phyloP scores from a whole-genome alignment of 2,888 invertebrate genomes.

The Leptinotarsa rubiginosa region DNA sequence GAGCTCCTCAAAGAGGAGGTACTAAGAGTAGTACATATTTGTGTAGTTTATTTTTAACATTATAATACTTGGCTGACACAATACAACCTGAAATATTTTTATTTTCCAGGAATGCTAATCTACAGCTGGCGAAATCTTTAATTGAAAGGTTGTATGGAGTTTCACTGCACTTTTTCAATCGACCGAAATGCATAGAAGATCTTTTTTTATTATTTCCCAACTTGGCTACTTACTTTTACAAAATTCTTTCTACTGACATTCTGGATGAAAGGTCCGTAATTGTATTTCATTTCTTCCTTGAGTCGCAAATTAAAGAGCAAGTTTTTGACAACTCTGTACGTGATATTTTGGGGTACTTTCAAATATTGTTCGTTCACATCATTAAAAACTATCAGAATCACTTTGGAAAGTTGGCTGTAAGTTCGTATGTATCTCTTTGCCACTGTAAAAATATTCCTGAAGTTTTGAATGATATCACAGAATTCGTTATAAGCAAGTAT shows the following conservation, averaged over 20 bases:
- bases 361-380: constrained; percentile 45
- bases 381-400: constrained; percentile 48
- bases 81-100: constrained; percentile 19
- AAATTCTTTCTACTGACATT: constrained; percentile 38
- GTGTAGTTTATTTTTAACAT: no score
- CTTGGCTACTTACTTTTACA: constrained; percentile 45
- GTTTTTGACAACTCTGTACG: constrained; percentile 36
- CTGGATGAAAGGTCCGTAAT: constrained; percentile 51
- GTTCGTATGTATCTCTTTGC: constrained; percentile 48
- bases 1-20: no score
- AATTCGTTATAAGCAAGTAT: constrained; percentile 46
- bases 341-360: constrained; percentile 41
- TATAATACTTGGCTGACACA: neutral
- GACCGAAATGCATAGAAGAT: constrained; percentile 53
- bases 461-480: constrained; percentile 44
- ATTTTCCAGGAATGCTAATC: constrained; percentile 53
- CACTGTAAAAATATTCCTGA: constrained; percentile 42
- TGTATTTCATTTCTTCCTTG: constrained; percentile 53
- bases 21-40: no score
- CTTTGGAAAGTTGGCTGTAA: constrained; percentile 50
- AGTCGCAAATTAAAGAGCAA: constrained; percentile 49
- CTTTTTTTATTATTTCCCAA: constrained; percentile 51
- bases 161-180: constrained; percentile 41
- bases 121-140: constrained; percentile 52
- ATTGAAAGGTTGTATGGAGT: constrained; percentile 56